Evolutionary conservation across 2,888 invertebrate genomes (phyloP), one percentile per base, ranked within the genome.

Genomic region (Drosophila villosipedis): DNA sequence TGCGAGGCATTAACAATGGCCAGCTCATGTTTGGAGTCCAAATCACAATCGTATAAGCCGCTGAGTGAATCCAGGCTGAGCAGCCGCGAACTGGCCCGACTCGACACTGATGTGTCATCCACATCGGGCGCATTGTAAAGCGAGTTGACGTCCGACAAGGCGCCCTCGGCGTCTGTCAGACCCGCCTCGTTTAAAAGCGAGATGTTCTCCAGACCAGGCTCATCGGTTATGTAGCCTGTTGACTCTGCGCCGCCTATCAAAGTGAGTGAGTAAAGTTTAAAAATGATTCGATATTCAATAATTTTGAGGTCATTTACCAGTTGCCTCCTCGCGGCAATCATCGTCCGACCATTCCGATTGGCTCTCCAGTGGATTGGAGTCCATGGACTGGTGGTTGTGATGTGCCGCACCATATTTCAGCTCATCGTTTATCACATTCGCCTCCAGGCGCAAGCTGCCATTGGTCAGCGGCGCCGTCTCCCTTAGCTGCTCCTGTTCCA

Each of bases 191-290:
- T 97, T 25, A 97, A 93, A 95, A 97, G 95, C 49, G 97, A 97
- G 59, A 97, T 95, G 93, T 97, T 97, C 93, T 97, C 97, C 16
- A 97, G 94, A 22, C 97, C 97, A 1, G 97, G 97, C 93, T 97
- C 97, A 93, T 97, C 97, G 0, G 97, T 97, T n/a, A 96, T 97
- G 92, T 97, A 97, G 33, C 97, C 97, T 1, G 97, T 96, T 77
- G 96, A 97, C 91, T 95, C 95, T 0, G 95, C 95, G 57, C 94
- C 95, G 37, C 94, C 94, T 93, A n/a, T 0, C 43, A 49, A 6
- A 3, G 14, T 50, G 3, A 25, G 9, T 3, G n/a, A n/a, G 4
- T 3, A 10, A 35, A 5, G 2, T 49, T 43, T 10, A 9, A 12
- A 4, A 19, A 41, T 22, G 16, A 19, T 37, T 5, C n/a, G 16